Evolutionary conservation across 2,888 invertebrate species (phyloP).

Genomic region (Sclerodermus sp.): DNA sequence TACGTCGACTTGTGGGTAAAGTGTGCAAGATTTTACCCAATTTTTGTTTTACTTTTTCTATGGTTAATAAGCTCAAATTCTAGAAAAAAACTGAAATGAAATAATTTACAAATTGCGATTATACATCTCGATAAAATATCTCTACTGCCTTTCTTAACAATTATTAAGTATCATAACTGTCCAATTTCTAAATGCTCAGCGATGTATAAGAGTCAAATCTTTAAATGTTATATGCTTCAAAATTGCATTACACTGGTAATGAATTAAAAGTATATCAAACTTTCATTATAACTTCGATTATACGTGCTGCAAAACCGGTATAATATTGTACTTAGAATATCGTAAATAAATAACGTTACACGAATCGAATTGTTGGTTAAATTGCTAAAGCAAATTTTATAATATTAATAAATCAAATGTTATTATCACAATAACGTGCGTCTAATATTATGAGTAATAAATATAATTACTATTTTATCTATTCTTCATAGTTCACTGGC

Average conservation of each 20-base stretch:
- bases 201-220: conserved; percentile 3
- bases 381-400: conserved; percentile 19
- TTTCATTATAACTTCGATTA: conserved; percentile 6
- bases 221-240: neutral
- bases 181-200: conserved; percentile 3
- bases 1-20: neutral
- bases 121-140: too few species aligned
- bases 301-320: conserved; percentile 9
- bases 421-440: conserved; percentile 26
- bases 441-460: conserved; percentile 27
- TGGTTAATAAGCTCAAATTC: neutral
- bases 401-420: conserved; percentile 14
- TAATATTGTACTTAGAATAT: conserved; percentile 16
- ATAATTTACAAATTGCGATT: too few species aligned
- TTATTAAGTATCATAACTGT: too few species aligned
- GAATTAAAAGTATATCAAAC: conserved; percentile 8
- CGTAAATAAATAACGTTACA: conserved; percentile 32
- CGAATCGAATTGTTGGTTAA: conserved; percentile 16
- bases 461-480: conserved; percentile 37
- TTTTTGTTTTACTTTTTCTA: too few species aligned
- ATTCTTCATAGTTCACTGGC: conserved; percentile 36
- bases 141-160: too few species aligned
- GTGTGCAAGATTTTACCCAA: neutral
- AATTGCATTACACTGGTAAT: conserved; percentile 3
- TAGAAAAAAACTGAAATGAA: conserved; percentile 6